phyloP scores from a whole-genome alignment of 2,113 vertebrate species.

The Perccottus glenii region DNA sequence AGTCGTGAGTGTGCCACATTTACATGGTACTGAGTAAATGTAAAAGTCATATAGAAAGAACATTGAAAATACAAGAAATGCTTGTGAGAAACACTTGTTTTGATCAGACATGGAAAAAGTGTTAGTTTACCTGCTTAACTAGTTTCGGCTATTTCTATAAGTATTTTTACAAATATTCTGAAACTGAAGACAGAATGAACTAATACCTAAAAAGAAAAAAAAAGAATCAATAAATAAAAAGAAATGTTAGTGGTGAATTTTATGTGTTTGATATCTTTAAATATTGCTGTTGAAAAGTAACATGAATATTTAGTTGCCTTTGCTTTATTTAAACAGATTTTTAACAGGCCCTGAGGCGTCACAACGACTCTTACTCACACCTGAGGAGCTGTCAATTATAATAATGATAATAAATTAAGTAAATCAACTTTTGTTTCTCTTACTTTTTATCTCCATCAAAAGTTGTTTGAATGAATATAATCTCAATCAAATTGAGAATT shows the following conservation, averaged over 20 bases:
- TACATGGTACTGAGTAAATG: not conserved
- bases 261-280: too few species aligned
- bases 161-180: too few species aligned
- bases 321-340: slow-evolving; percentile 32
- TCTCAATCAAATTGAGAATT: slow-evolving; percentile 25
- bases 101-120: too few species aligned
- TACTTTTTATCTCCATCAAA: not conserved
- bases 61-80: not conserved
- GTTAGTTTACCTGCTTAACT: too few species aligned
- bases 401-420: slow-evolving; percentile 16
- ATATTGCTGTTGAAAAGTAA: too few species aligned
- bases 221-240: too few species aligned
- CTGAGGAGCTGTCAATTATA: slow-evolving; percentile 30
- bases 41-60: not conserved
- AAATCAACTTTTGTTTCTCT: not conserved
- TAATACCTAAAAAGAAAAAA: too few species aligned
- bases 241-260: too few species aligned
- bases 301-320: not conserved
- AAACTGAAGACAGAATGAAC: too few species aligned
- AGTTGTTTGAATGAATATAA: not conserved
- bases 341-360: slow-evolving; percentile 5
- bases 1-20: not conserved
- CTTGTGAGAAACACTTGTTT: too few species aligned
- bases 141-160: too few species aligned
- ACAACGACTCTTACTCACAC: slow-evolving; percentile 1